Base-by-base conservation (phyloP, 2,113 vertebrate species). In the Bubo blakistoni region DNA sequence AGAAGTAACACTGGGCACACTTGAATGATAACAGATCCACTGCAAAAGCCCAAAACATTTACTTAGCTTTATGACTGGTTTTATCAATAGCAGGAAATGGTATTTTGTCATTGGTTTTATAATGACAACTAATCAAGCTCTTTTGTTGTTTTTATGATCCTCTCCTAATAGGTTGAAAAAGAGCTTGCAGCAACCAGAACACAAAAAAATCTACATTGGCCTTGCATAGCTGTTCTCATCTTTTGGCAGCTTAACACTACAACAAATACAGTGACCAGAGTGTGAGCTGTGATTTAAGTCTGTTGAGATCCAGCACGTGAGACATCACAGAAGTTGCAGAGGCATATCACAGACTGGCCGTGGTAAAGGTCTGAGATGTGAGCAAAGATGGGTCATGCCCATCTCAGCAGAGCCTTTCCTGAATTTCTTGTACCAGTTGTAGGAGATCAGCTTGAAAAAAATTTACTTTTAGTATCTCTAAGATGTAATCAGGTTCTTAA, bases 271-370 rank as follows among this genome's bases (percentile, higher is more conserved):
- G 21, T n/a, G 36, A 49, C 59, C 7, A 5, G 30, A 22, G 12
- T 7, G 19, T 18, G 27, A 83, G 40, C 38, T 40, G 30, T 62
- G 47, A 62, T 57, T 80, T 32, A 34, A 18, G 29, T 34, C 4
- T 1, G 18, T 24, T 47, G 62, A 62, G 52, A 42, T 61, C 51
- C 15, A 14, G 19, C 21, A 51, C 1, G 0, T 36, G 36, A 80
- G 51, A 52, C n/a, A 47, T 4, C 1, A 0, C 34, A 52, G 25
- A 40, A 24, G 9, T 26, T 76, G 47, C 73, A 87, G 52, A 77
- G 24, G 6, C 6, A 6, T 42, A 38, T 30, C 27, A 25, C 38
- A 55, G 54, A 27, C 13, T 59, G 65, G 6, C 19, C 54, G 10
- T 11, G 19, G 8, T 47, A 34, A 67, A 78, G 17, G 17, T 61